Evolutionary conservation across 2,888 invertebrate genomes (phyloP), one percentile per base, ranked within the genome.

Genomic region (Drosophila lacicola): DNA sequence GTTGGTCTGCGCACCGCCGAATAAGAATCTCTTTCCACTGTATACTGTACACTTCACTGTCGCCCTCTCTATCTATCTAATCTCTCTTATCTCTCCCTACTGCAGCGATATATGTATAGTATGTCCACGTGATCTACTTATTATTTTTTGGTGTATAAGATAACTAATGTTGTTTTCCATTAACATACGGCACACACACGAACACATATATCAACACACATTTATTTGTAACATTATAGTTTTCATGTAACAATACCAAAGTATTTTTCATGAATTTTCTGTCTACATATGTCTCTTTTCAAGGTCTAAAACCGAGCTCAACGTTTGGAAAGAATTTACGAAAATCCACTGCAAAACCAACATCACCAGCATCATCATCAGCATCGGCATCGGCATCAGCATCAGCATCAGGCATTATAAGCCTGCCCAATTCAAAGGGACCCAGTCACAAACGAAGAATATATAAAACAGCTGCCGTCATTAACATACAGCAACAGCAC

Each of bases 291-390:
- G 13, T 44, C 8, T 41, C 60, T 45, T 36, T 74, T 63, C 6
- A 65, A 91, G 92, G 92, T 91, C 73, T 91, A 70, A 91, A 82
- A 70, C 81, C 83, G 70, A 80, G 82, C 69, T 82, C 91, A 57
- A 92, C 90, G 69, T 91, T 91, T 82, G 91, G 90, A 71, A 91
- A 91, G 78, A 91, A 89, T 78, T 80, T 92, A 72, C 89, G 90
- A 77, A 82, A 85, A 75, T 71, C 82, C 71, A 67, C 74, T 74
- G 72, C 73, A 58, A 68, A 33, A 51, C 67, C 82, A 76, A 70
- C 80, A 85, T 68, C 80, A 74, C 74, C 74, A 82, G 66, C 75
- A 81, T 77, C 83, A 77, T 53, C 83, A 65, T 47, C 64, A 68
- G 54, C 64, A 74, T 21, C 76, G 53, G 36, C 70, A 67, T n/a